Percentiles rank a stretch among this genome's conserved stretches.
Evolutionary conservation across 2,113 vertebrate species (phyloP).

Genomic region (Formicarius rufipectus): DNA sequence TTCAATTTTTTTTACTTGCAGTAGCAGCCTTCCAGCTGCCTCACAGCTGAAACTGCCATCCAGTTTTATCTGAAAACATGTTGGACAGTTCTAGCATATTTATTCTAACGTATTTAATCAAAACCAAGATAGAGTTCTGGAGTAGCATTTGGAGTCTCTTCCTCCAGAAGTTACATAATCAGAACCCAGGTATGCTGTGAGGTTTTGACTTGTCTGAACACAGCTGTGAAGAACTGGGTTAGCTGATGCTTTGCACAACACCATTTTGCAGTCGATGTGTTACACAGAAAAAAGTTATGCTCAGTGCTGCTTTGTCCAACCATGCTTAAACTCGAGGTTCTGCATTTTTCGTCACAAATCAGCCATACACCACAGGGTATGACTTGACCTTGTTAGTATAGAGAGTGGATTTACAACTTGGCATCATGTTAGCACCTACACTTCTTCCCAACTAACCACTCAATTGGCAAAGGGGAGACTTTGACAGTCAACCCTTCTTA

Average conservation of each 20-base stretch:
- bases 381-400: background rate
- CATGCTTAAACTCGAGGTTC: background rate
- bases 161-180: background rate
- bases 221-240: background rate
- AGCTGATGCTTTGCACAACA: background rate
- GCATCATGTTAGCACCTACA: accelerated
- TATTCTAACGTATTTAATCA: background rate
- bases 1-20: background rate
- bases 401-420: background rate
- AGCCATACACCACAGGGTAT: background rate
- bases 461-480: background rate
- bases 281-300: background rate
- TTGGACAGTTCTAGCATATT: background rate
- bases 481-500: background rate
- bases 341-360: background rate
- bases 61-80: background rate
- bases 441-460: background rate
- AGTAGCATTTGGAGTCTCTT: background rate
- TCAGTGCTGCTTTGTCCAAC: background rate
- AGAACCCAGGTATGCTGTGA: background rate
- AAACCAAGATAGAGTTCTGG: background rate
- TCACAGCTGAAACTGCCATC: background rate
- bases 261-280: background rate
- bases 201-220: background rate
- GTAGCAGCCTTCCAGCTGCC: background rate